Conservation (phyloP, 2,113 vertebrate species). For the Larimichthys polyactis region DNA sequence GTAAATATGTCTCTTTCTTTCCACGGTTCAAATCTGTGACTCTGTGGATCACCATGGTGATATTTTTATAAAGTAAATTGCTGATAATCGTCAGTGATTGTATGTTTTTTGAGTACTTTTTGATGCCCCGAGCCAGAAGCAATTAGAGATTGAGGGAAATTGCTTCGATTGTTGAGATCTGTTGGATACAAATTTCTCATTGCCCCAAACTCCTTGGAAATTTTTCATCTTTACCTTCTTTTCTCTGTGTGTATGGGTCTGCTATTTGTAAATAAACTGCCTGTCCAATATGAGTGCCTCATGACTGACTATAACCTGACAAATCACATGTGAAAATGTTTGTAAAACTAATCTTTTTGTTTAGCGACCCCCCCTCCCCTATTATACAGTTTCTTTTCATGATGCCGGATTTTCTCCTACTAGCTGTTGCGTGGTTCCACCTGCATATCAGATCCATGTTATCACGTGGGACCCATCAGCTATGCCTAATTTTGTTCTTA, state of each 20-base stretch:
- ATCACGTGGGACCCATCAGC: conserved; percentile 26
- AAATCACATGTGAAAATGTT: conserved; percentile 60
- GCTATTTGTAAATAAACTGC: conserved; percentile 84
- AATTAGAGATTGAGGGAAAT: conserved; percentile 42
- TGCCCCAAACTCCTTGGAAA: conserved; percentile 40
- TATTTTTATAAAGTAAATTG: conserved; percentile 84
- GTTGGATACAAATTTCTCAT: conserved; percentile 25
- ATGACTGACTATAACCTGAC: conserved; percentile 68
- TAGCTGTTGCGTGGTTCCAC: conserved; percentile 20
- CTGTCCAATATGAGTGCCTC: conserved; percentile 79
- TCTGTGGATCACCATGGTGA: conserved; percentile 78
- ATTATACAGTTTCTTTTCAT: conserved; percentile 20
- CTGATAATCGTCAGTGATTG: conserved; percentile 72
- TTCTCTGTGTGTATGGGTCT: conserved; percentile 70
- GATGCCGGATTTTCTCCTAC: conserved; percentile 38
- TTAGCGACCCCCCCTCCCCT: neutral
- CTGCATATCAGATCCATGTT: conserved; percentile 28
- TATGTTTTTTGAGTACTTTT: conserved; percentile 68
- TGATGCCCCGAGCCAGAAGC: conserved; percentile 36
- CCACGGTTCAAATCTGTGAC: conserved; percentile 65
- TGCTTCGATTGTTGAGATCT: conserved; percentile 47
- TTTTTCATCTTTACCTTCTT: conserved; percentile 56
- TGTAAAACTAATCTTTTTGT: conserved; percentile 35
- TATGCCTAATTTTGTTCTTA: conserved; percentile 24
- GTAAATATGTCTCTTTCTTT: conserved; percentile 76